These are phyloP conservation scores for Fregata magnificens DNA, from an alignment of 2,113 vertebrate species.

Conservation along the genomic window DNA sequence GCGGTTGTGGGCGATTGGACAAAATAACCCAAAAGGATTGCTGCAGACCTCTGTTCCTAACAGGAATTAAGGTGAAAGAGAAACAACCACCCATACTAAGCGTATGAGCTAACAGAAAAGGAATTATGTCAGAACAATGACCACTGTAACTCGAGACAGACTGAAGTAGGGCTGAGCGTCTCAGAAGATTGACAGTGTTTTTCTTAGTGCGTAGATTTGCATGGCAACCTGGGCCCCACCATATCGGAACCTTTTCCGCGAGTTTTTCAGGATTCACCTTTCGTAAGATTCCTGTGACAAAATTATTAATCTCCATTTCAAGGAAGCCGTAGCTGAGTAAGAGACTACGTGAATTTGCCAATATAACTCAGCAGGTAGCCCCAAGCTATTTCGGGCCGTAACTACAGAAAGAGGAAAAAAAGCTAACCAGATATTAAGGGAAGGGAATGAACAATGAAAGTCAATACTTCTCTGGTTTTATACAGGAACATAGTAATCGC, in stretches of 20 bases:
- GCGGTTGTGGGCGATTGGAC: fast-evolving
- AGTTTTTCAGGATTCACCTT: not conserved
- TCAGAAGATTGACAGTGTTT: not conserved
- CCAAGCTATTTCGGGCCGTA: not conserved
- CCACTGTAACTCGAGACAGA: not conserved
- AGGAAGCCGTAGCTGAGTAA: not conserved
- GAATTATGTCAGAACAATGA: not conserved
- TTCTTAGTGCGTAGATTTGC: not conserved
- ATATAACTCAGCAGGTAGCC: not conserved
- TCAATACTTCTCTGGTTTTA: not conserved
- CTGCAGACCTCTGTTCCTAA: not conserved
- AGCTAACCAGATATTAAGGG: not conserved
- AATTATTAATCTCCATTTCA: not conserved
- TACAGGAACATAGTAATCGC: not conserved
- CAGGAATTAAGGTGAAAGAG: not conserved
- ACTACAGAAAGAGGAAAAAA: not conserved
- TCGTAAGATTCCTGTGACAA: not conserved
- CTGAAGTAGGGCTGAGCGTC: not conserved
- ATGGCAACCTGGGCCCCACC: not conserved
- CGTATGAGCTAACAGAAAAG: not conserved
- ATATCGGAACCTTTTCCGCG: not conserved
- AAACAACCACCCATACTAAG: not conserved
- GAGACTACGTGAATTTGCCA: not conserved
- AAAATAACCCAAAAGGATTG: not conserved
- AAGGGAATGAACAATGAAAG: not conserved